Conservation (phyloP, 2,888 invertebrate genomes). For the Oligia strigilis region DNA sequence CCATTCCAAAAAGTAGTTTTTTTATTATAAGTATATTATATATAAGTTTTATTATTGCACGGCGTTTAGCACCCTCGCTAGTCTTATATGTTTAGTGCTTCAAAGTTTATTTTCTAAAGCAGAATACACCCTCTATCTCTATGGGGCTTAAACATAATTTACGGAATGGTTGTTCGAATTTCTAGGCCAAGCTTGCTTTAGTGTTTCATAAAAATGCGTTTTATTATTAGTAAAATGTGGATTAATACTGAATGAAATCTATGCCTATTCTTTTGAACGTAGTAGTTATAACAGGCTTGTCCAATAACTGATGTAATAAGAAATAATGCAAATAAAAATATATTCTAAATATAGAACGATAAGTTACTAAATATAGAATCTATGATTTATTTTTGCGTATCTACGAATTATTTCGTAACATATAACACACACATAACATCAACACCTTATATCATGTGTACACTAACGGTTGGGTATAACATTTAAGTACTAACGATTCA, state of each 20-base stretch:
- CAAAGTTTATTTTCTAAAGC: no score
- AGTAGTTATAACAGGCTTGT: background rate
- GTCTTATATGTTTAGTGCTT: no score
- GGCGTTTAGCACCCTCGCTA: no score
- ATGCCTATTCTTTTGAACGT: background rate
- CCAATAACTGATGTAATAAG: background rate
- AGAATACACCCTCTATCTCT: no score
- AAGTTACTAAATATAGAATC: background rate
- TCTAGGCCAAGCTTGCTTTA: no score
- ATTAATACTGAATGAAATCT: background rate
- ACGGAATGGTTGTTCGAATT: no score
- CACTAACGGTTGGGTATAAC: background rate
- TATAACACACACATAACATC: background rate
- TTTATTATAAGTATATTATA: no score
- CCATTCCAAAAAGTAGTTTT: no score
- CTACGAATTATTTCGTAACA: background rate
- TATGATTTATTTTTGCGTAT: background rate
- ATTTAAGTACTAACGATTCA: background rate
- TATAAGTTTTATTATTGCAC: no score
- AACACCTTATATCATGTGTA: background rate
- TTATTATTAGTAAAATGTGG: background rate
- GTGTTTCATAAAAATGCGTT: no score
- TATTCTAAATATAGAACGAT: background rate
- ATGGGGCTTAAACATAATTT: no score
- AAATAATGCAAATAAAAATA: background rate